Evolutionary conservation across 2,888 invertebrate genomes (phyloP).

Genomic region (Lutraria lutraria): DNA sequence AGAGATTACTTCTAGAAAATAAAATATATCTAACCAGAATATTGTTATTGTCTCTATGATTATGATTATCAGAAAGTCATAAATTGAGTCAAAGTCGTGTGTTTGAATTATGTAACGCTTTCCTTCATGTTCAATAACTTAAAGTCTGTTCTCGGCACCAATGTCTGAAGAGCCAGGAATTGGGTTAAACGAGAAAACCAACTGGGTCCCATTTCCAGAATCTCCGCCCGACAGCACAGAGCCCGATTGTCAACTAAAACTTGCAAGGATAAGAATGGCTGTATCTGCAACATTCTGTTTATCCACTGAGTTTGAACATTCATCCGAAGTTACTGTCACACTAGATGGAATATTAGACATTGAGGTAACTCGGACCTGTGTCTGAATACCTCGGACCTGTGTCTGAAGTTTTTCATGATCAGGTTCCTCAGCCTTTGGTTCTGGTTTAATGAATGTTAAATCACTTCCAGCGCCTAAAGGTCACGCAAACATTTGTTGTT

Average conservation of each 20-base stretch:
- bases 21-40: too few relatives aligned
- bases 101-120: slow-evolving; percentile 67
- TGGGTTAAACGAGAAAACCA: slow-evolving; percentile 40
- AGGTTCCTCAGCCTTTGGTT: slow-evolving; percentile 21
- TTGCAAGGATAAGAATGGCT: background rate
- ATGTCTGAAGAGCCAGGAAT: slow-evolving; percentile 24
- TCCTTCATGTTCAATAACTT: slow-evolving; percentile 69
- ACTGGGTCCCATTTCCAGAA: slow-evolving; percentile 17
- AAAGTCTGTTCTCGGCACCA: background rate
- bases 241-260: background rate
- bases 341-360: slow-evolving; percentile 13
- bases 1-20: too few relatives aligned
- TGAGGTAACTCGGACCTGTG: background rate
- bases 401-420: background rate
- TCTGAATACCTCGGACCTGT: too few relatives aligned
- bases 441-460: slow-evolving; percentile 25
- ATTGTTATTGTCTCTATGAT: too few relatives aligned
- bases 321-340: background rate
- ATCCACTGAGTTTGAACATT: background rate
- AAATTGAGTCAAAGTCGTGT: slow-evolving; percentile 29
- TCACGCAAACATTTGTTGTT: background rate
- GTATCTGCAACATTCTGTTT: slow-evolving; percentile 3
- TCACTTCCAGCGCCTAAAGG: background rate
- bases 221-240: slow-evolving; percentile 15
- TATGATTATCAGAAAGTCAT: too few relatives aligned